Conservation (phyloP, 2,797 vertebrate genomes). For the Enteromius paludinosus region DNA sequence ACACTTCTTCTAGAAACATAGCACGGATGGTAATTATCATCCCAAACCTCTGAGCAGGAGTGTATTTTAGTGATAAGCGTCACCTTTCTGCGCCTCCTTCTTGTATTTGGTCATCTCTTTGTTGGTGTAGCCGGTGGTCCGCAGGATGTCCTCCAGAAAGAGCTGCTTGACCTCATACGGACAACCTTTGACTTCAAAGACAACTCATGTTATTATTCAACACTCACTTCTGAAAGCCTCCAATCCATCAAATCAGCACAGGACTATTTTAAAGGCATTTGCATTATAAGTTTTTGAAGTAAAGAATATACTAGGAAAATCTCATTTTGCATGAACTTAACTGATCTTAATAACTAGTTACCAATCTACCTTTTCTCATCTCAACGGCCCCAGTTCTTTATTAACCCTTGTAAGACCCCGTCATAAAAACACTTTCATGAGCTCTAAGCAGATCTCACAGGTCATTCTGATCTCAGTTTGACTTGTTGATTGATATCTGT, state of each 20-base stretch:
- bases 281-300: too few relatives aligned
- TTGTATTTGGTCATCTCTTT: conserved; percentile 85
- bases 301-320: too few relatives aligned
- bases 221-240: background rate
- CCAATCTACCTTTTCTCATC: too few relatives aligned
- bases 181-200: conserved; percentile 85
- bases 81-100: conserved; percentile 87
- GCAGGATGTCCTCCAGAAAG: conserved; percentile 93
- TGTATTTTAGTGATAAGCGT: background rate
- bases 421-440: too few relatives aligned
- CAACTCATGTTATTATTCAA: background rate
- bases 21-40: background rate
- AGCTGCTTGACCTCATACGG: conserved; percentile 91
- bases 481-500: too few relatives aligned
- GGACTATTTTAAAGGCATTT: too few relatives aligned
- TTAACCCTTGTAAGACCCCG: too few relatives aligned
- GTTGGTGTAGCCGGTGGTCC: conserved; percentile 84
- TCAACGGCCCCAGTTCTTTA: too few relatives aligned
- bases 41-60: background rate
- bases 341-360: too few relatives aligned
- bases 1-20: background rate
- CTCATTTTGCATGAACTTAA: too few relatives aligned
- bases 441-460: too few relatives aligned
- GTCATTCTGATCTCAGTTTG: too few relatives aligned
- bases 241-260: background rate